phyloP scores from a whole-genome alignment of 1,140 invertebrate species.

The Hormaphis cornu region DNA sequence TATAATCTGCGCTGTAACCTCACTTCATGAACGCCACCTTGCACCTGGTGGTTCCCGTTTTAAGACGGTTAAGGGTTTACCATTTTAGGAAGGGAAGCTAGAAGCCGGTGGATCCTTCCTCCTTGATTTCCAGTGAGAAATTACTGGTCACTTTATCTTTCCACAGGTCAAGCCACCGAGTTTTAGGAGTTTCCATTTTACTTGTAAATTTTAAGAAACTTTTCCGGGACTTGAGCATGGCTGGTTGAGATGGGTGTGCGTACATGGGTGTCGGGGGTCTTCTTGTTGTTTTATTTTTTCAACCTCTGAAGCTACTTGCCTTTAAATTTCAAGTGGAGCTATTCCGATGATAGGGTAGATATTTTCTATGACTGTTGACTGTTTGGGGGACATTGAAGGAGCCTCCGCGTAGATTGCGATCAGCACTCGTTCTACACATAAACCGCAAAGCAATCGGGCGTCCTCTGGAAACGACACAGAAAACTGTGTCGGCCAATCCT shows the following conservation, averaged over 20 bases:
- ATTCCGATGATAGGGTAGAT: conserved; percentile 6
- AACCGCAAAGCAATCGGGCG: background rate
- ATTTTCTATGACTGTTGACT: conserved; percentile 11
- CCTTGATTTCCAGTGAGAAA: too few species aligned
- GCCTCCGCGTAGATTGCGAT: background rate
- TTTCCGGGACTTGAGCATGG: conserved; percentile 10
- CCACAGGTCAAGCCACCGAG: too few species aligned
- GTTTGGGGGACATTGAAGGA: background rate
- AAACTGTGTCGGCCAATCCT: background rate
- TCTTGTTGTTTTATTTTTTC: background rate
- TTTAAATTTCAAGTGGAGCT: background rate
- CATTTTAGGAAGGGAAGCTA: background rate
- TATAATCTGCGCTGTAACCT: background rate
- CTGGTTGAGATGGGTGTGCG: background rate
- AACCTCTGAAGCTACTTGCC: background rate
- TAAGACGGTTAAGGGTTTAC: background rate
- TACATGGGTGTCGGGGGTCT: conserved; percentile 18
- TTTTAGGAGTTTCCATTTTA: background rate
- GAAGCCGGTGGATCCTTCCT: too few species aligned
- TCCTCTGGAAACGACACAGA: background rate
- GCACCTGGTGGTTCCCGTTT: background rate
- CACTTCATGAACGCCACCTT: background rate
- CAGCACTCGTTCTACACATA: background rate
- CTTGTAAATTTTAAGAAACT: background rate
- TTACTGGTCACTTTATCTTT: too few species aligned